Base-by-base conservation (phyloP, 2,113 vertebrate species). In the Ellobius talpinus region DNA sequence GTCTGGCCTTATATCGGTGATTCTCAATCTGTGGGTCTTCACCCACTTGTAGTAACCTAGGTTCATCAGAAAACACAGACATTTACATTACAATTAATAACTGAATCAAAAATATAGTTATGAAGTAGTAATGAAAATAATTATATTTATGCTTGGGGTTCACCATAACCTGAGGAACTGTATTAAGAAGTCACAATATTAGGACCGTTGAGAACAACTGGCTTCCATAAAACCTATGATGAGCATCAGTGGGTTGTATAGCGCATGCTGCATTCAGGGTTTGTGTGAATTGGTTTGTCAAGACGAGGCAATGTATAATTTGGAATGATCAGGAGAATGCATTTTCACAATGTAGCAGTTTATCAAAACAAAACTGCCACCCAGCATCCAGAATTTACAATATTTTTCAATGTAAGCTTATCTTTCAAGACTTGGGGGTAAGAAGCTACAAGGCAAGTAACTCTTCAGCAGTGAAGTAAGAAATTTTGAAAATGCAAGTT, bases 401-500 rank as follows among this genome's bases (percentile, higher is more conserved):
- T 36, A 73, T 42, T 61, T 33, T 94, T 91, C 45, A 78, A 24
- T 31, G 81, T 63, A 58, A 90, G 93, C 76, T 96, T 89, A 76
- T 66, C 76, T 78, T 12, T 73, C 94, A 26, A 77, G 39, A 90
- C 72, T 95, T 92, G 23, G 31, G 65, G 36, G 29, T 39, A 14
- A 39, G 39, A 63, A 7, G 17, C 3, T 79, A 66, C 55, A 45
- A 94, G 61, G 42, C 90, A n/a, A 89, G 39, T 65, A 82, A 50
- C 29, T 78, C 87, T 65, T 76, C 82, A 94, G 66, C 4, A 61
- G 19, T 87, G 26, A 94, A 63, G 39, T 79, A 47, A 84, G 52
- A 87, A 91, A 58, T 29, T 94, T 93, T 97, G 42, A 94, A 65
- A 90, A 63, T 93, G 50, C 39, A 91, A 19, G 78, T 92, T 96